These are phyloP conservation scores for Galagoides demidoff DNA, from an alignment of 2,797 vertebrate genomes.

Conservation along the genomic window DNA sequence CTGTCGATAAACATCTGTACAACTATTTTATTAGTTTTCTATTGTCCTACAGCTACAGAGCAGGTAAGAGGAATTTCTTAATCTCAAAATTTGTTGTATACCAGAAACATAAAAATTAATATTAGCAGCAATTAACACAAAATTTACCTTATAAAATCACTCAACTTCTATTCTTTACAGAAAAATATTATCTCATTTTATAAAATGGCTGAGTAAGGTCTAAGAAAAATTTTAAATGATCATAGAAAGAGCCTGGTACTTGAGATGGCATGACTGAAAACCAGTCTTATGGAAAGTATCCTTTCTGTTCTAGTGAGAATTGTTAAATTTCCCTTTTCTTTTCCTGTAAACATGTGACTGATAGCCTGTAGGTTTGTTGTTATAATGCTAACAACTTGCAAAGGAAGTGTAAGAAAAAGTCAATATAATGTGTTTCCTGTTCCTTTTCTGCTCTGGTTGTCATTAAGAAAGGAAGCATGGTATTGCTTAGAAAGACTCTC, in stretches of 20 bases:
- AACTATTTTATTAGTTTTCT: conserved; percentile 95
- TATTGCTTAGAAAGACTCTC: background rate
- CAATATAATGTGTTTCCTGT: background rate
- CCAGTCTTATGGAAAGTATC: background rate
- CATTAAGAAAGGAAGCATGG: background rate
- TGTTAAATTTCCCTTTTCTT: background rate
- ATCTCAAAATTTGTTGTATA: background rate
- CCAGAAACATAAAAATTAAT: background rate
- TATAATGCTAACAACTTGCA: background rate
- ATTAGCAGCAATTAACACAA: conserved; percentile 7
- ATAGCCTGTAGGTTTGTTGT: background rate
- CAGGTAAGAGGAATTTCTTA: conserved; percentile 89
- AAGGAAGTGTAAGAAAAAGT: background rate
- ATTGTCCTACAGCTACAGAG: conserved; percentile 98
- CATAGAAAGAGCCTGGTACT: background rate
- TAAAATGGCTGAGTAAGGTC: background rate
- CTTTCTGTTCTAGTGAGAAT: conserved; percentile 4
- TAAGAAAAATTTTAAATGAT: conserved; percentile 27
- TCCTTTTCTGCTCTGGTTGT: background rate
- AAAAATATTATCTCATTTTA: background rate
- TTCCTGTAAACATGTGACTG: background rate
- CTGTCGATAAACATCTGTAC: conserved; percentile 97
- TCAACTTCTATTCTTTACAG: background rate
- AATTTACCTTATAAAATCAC: conserved; percentile 28
- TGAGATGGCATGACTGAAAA: background rate